Evolutionary conservation across 2,113 vertebrate genomes (phyloP).

Genomic region (Rhinogobius similis): DNA sequence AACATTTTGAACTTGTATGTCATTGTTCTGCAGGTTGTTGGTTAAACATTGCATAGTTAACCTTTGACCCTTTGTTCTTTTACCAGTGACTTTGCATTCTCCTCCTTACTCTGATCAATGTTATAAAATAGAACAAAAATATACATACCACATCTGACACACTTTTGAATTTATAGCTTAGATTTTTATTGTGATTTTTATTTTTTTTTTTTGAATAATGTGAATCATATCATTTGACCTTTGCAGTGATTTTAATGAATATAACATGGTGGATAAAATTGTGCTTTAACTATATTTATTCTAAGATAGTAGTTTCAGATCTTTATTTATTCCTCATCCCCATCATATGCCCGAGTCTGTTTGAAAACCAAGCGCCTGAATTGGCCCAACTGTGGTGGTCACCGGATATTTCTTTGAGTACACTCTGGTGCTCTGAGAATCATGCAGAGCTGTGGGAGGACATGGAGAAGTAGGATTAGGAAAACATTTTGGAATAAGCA

Average conservation of each 20-base stretch:
- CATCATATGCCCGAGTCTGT: constrained; percentile 40
- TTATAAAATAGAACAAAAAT: not conserved
- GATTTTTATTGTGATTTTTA: too few species aligned
- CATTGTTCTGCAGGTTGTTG: not conserved
- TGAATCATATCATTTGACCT: not conserved
- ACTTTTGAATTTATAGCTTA: too few species aligned
- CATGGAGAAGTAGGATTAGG: not conserved
- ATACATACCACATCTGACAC: not conserved
- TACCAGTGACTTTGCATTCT: not conserved
- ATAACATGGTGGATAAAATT: not conserved
- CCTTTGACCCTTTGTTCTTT: not conserved
- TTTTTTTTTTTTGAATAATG: too few species aligned
- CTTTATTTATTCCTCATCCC: constrained; percentile 30
- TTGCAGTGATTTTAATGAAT: not conserved
- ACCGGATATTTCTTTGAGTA: constrained; percentile 47
- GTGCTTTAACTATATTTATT: not conserved
- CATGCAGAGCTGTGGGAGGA: not conserved
- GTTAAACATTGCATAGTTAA: not conserved
- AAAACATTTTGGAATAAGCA: not conserved
- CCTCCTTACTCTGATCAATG: not conserved
- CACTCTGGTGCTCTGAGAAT: not conserved
- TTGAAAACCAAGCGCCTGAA: constrained; percentile 52
- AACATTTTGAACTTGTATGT: not conserved
- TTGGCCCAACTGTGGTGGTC: constrained; percentile 45
- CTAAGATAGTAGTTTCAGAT: constrained; percentile 1